Percentiles rank a stretch among this genome's conserved stretches.
These are phyloP conservation scores for Rafetus swinhoei DNA, from an alignment of 2,113 vertebrate species.

Conservation along the genomic window DNA sequence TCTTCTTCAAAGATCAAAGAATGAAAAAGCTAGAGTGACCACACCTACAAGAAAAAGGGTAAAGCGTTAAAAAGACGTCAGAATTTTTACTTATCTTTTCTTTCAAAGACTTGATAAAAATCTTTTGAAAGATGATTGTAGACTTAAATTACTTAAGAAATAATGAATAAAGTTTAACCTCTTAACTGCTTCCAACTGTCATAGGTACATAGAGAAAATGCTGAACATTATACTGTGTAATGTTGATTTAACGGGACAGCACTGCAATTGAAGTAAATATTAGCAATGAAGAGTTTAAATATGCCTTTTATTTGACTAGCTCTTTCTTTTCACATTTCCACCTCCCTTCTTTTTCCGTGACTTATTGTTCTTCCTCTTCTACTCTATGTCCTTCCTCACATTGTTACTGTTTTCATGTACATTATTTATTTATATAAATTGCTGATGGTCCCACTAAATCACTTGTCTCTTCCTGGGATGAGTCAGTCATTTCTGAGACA, in stretches of 20 bases:
- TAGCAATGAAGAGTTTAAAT: not conserved
- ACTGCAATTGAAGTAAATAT: not conserved
- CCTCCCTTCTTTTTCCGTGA: not conserved
- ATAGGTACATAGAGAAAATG: not conserved
- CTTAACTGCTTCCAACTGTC: slow-evolving; percentile 25
- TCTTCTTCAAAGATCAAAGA: slow-evolving; percentile 54
- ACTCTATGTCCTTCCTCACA: not conserved
- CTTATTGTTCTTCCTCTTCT: rapidly evolving
- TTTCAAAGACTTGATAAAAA: slow-evolving; percentile 12
- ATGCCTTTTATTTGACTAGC: not conserved
- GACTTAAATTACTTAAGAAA: slow-evolving; percentile 44
- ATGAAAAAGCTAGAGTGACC: slow-evolving; percentile 27
- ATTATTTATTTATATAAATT: not conserved
- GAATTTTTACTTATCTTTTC: slow-evolving; percentile 50
- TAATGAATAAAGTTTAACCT: slow-evolving; percentile 22
- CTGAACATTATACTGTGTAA: slow-evolving; percentile 23
- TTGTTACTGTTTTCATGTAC: not conserved
- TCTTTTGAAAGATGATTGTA: slow-evolving; percentile 25
- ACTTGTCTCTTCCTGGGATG: rapidly evolving
- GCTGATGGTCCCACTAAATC: not conserved
- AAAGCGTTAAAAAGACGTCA: slow-evolving; percentile 18
- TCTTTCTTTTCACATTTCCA: not conserved
- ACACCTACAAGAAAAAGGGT: not conserved
- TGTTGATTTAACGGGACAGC: not conserved
- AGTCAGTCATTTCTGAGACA: not conserved